Conservation (phyloP, 2,797 vertebrate species). For the Peromyscus attwateri region DNA sequence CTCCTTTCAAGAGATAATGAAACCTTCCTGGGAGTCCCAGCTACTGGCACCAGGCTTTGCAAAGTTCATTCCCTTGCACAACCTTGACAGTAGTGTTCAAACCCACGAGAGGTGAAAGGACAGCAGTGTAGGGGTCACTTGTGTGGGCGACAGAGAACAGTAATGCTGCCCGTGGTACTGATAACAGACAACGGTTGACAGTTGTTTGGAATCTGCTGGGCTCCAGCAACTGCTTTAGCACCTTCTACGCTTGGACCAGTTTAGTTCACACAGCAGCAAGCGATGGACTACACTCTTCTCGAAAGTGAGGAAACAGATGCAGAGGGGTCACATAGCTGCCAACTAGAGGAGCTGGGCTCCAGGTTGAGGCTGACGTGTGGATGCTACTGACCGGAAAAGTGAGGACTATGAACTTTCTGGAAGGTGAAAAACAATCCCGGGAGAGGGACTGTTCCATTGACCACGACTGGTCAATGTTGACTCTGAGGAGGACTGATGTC, state of each 20-base stretch:
- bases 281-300: background rate
- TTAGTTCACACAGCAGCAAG: background rate
- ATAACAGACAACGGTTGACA: background rate
- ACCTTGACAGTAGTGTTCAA: background rate
- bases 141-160: background rate
- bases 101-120: background rate
- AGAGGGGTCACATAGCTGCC: background rate
- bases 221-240: background rate
- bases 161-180: background rate
- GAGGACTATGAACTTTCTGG: background rate
- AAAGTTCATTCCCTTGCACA: background rate
- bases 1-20: conserved; percentile 50
- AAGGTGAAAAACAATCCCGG: background rate
- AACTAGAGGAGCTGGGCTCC: background rate
- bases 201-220: background rate
- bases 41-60: background rate
- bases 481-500: background rate
- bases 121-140: background rate
- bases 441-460: background rate
- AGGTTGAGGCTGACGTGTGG: background rate
- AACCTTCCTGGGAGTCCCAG: background rate
- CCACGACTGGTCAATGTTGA: background rate
- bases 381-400: background rate
- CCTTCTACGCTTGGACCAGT: background rate
- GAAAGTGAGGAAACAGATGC: background rate